Percentiles rank a stretch among this genome's conserved stretches.
Conservation (phyloP, 2,113 vertebrate genomes). For the Brachionichthys hirsutus region DNA sequence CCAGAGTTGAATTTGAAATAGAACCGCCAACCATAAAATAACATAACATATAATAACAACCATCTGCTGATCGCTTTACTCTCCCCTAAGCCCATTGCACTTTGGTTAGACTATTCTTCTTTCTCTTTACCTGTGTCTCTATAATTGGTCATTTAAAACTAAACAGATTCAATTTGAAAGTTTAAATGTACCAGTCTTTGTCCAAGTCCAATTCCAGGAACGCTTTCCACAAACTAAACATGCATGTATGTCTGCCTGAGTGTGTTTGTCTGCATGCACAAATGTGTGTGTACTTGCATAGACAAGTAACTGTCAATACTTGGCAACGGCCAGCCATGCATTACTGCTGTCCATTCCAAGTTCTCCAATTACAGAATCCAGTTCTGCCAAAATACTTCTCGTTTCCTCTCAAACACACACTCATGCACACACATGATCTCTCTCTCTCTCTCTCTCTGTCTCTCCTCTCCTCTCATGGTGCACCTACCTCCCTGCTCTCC, state of each 20-base stretch:
- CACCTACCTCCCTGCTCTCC: slow-evolving; percentile 74
- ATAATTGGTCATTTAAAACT: slow-evolving; percentile 64
- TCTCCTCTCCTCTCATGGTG: slow-evolving; percentile 47
- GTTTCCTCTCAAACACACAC: slow-evolving; percentile 48
- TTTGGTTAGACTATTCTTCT: slow-evolving; percentile 15
- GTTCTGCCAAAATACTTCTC: slow-evolving; percentile 60
- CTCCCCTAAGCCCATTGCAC: slow-evolving; percentile 20
- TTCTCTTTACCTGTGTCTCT: slow-evolving; percentile 18
- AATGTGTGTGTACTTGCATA: slow-evolving; percentile 34
- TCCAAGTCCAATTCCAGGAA: not conserved
- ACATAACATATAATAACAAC: no score
- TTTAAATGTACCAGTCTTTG: slow-evolving; percentile 40
- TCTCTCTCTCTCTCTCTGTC: slow-evolving; percentile 8
- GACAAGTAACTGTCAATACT: slow-evolving; percentile 63
- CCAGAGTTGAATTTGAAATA: no score
- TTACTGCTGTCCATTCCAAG: slow-evolving; percentile 59
- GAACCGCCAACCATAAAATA: no score
- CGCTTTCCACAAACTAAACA: not conserved
- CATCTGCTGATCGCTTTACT: slow-evolving; percentile 45
- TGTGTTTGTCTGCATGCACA: slow-evolving; percentile 32
- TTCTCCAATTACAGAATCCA: slow-evolving; percentile 71
- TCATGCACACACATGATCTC: not conserved
- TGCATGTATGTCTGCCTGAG: slow-evolving; percentile 23
- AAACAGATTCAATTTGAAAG: slow-evolving; percentile 58
- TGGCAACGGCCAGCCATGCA: slow-evolving; percentile 63